phyloP scores from a whole-genome alignment of 1,140 invertebrate species.

The Zelostemma sp. region DNA sequence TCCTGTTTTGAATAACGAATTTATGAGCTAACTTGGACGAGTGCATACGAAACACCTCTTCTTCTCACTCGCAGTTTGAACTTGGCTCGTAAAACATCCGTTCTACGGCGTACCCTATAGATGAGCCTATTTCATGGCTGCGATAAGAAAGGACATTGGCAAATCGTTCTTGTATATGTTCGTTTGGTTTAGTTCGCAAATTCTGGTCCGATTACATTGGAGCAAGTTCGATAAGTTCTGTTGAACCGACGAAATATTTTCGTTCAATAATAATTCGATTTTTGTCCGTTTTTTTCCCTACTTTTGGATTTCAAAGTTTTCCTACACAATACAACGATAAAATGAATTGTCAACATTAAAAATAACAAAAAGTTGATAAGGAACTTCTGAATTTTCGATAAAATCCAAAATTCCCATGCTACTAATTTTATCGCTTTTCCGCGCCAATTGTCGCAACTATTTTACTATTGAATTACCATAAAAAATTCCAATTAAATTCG shows the following conservation, averaged over 20 bases:
- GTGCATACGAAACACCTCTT: slow-evolving; percentile 26
- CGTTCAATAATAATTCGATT: background rate
- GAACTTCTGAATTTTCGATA: too few species aligned
- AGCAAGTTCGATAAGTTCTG: slow-evolving; percentile 11
- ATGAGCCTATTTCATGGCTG: slow-evolving; percentile 20
- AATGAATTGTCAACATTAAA: too few species aligned
- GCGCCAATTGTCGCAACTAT: too few species aligned
- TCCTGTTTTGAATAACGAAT: slow-evolving; percentile 46
- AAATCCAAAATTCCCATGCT: too few species aligned
- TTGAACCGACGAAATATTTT: too few species aligned
- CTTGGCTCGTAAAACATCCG: slow-evolving; percentile 40
- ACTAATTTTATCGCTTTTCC: too few species aligned
- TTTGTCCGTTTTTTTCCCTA: background rate
- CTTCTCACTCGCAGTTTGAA: slow-evolving; percentile 28
- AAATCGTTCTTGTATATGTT: slow-evolving; percentile 3
- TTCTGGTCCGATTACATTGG: background rate
- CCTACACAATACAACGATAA: too few species aligned
- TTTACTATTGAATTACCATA: too few species aligned
- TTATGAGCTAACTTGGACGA: slow-evolving; percentile 35
- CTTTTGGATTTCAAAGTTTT: background rate
- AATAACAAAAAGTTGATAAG: too few species aligned
- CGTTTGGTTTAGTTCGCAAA: slow-evolving; percentile 7
- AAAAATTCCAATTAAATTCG: too few species aligned
- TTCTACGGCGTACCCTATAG: slow-evolving; percentile 19
- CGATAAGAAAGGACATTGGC: slow-evolving; percentile 5